Percentiles rank a stretch among this genome's conserved stretches.
These are phyloP conservation scores for Epinotia ramella DNA, from an alignment of 2,888 invertebrate species.

Conservation along the genomic window DNA sequence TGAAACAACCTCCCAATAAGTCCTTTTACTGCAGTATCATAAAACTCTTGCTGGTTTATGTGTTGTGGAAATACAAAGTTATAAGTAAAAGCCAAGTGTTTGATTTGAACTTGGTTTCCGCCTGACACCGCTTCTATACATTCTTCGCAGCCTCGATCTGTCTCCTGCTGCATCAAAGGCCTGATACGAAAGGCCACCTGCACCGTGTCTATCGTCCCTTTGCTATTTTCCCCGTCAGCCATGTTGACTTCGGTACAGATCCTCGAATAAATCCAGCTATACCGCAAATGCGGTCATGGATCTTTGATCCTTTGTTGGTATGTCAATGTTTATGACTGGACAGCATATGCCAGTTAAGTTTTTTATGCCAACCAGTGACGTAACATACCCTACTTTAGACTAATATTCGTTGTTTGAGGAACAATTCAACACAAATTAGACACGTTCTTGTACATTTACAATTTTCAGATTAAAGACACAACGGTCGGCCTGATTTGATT, in stretches of 20 bases:
- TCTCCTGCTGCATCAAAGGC: constrained; percentile 91
- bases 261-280: constrained; percentile 10
- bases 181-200: constrained; percentile 93
- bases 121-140: constrained; percentile 88
- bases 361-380: constrained; percentile 40
- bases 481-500: constrained; percentile 30
- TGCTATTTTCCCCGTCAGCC: constrained; percentile 68
- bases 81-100: constrained; percentile 91
- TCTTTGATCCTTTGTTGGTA: constrained; percentile 29
- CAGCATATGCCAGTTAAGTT: constrained; percentile 18
- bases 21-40: constrained; percentile 88
- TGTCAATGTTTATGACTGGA: too few species aligned
- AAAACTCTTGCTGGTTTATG: constrained; percentile 90
- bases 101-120: constrained; percentile 89
- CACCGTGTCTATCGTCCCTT: constrained; percentile 83
- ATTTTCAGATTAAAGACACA: constrained; percentile 9
- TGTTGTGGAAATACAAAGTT: constrained; percentile 92
- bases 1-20: constrained; percentile 92
- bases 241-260: constrained; percentile 57
- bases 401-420: constrained; percentile 1
- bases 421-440: constrained; percentile 8
- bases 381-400: constrained; percentile 13
- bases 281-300: constrained; percentile 30
- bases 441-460: not conserved
- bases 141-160: constrained; percentile 89